A percentile compares a stretch with the other conserved stretches of the same genome.
Evolutionary conservation across 37 sponge, comb jelly and placozoan species (phyloP).

Genomic region (Dysidea cf. avara): DNA sequence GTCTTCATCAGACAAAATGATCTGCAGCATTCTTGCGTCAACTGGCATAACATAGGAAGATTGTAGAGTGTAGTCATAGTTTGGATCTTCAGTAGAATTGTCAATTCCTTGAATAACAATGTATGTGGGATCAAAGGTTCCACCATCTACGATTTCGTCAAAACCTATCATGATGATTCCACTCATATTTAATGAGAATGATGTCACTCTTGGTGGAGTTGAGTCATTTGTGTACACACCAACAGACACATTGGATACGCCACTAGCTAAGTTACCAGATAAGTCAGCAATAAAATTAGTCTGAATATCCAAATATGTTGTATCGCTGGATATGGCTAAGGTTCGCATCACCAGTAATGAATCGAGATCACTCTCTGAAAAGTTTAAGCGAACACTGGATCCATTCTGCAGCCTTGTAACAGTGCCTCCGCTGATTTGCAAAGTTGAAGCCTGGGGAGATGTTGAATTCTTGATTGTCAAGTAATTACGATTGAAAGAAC

Average conservation of each 20-base stretch:
- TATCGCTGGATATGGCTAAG: slow-evolving; percentile 11
- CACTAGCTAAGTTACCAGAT: slow-evolving; percentile 45
- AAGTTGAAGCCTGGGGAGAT: neutral
- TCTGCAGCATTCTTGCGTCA: slow-evolving; percentile 37
- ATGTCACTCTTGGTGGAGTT: slow-evolving; percentile 44
- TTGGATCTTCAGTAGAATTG: slow-evolving; percentile 14
- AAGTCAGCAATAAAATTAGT: slow-evolving; percentile 55
- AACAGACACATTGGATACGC: slow-evolving; percentile 3
- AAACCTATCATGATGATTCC: slow-evolving; percentile 54
- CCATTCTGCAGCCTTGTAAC: slow-evolving; percentile 68
- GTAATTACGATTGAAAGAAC: slow-evolving; percentile 52
- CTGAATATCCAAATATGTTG: slow-evolving; percentile 40
- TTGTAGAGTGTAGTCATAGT: slow-evolving; percentile 20
- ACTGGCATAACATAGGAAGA: slow-evolving; percentile 7
- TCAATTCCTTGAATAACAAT: slow-evolving; percentile 57
- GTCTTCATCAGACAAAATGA: slow-evolving; percentile 62
- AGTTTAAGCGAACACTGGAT: slow-evolving; percentile 40
- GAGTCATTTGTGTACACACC: slow-evolving; percentile 41
- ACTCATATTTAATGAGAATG: slow-evolving; percentile 58
- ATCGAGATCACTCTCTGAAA: slow-evolving; percentile 59
- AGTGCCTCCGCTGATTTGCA: slow-evolving; percentile 50
- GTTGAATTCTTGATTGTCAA: slow-evolving; percentile 48
- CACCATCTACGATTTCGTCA: slow-evolving; percentile 49
- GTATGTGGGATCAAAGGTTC: slow-evolving; percentile 40
- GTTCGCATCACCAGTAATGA: slow-evolving; percentile 28